Evolutionary conservation across 2,797 vertebrate genomes (phyloP).

Genomic region (Mormyrus proboscirostris): DNA sequence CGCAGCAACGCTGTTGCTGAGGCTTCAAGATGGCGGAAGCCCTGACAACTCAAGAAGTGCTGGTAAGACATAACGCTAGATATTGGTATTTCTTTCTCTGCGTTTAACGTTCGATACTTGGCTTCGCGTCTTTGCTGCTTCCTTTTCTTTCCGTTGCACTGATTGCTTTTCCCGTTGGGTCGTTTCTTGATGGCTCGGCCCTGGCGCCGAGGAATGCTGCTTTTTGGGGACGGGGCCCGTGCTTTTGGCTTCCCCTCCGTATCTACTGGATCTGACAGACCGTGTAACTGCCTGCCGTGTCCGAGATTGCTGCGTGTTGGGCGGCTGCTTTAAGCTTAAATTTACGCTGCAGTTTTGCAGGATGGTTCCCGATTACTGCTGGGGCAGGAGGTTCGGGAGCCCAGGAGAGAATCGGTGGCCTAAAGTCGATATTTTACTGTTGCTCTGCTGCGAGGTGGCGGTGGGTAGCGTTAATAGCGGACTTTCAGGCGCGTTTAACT

Average conservation of each 20-base stretch:
- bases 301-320: background rate
- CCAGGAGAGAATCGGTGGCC: background rate
- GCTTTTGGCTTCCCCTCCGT: background rate
- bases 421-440: background rate
- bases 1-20: conserved; percentile 63
- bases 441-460: background rate
- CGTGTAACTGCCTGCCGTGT: background rate
- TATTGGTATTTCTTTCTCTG: conserved; percentile 15
- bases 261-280: background rate
- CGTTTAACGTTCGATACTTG: background rate
- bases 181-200: background rate
- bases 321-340: background rate
- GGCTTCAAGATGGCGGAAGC: conserved; percentile 83
- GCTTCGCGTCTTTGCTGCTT: background rate
- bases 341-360: background rate
- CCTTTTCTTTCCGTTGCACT: background rate
- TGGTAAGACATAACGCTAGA: conserved; percentile 60
- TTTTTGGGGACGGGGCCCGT: conserved; percentile 9
- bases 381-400: background rate
- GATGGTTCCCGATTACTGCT: background rate
- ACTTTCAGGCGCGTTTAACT: background rate
- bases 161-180: background rate
- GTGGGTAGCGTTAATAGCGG: background rate
- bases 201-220: conserved; percentile 50
- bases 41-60: conserved; percentile 75